Base-by-base conservation (phyloP, 1,140 invertebrate genomes). In the Medauroidea extradentata region DNA sequence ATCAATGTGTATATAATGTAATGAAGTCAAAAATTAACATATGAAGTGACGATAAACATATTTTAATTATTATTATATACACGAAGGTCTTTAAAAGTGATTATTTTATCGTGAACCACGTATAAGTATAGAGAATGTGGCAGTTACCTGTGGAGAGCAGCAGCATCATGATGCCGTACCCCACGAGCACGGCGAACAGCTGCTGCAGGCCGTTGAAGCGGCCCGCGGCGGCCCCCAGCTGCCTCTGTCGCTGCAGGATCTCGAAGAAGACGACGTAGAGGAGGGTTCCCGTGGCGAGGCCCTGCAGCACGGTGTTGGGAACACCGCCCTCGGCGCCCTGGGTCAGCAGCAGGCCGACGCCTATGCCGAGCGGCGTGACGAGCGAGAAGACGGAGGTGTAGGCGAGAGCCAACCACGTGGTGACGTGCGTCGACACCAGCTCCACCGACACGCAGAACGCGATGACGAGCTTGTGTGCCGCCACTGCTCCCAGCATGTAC, bases 191-290 rank as follows among this genome's bases (percentile, higher is more conserved):
- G 0, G 77, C 73, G 1, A 75, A 1, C 42, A 75, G 73, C 42
- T 78, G 77, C 3, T 58, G 34, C 1, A 79, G 48, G 1, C 74
- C 77, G 8, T 44, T 25, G 1, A 29, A 38, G 8, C 48, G 25
- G 29, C 43, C 27, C 16, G 24, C 57, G n/a, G 16, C 25, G 14
- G 69, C 51, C 50, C 77, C 71, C 46, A 71, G 67, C 53, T 71
- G 71, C 53, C 87, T 80, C 29, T 34, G 29, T 54, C 87, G 80
- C 38, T 89, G 88, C 49, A 94, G 79, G 24, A 95, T 90, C 75
- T 94, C 92, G 71, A 94, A 94, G 81, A 94, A 94, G 1, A 93
- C 90, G 34, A 95, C 91, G 70, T 94, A 94, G 0, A 94, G 80
- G 11, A 95, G 78, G 0, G 92, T 94, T 18, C 92, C 92, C 42